phyloP scores from a whole-genome alignment of 1,140 invertebrate species.

The Adoxophyes honmai region DNA sequence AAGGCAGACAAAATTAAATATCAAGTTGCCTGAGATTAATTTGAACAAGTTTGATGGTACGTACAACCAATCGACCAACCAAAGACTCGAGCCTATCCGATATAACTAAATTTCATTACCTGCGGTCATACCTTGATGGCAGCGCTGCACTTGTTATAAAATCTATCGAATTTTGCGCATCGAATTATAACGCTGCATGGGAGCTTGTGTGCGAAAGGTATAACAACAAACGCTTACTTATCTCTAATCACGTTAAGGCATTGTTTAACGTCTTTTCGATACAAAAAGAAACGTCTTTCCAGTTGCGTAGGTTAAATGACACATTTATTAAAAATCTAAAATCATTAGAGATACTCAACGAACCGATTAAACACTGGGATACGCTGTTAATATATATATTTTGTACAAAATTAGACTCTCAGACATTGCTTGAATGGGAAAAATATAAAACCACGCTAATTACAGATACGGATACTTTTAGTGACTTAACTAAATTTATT shows the following conservation, averaged over 20 bases:
- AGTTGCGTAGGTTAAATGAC: constrained; percentile 30
- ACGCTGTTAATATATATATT: constrained; percentile 24
- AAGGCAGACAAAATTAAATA: not conserved
- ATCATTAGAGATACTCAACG: constrained; percentile 26
- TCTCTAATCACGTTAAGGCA: constrained; percentile 34
- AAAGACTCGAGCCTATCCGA: not conserved
- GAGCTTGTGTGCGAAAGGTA: constrained; percentile 31
- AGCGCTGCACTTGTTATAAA: constrained; percentile 16
- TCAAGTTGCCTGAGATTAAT: not conserved
- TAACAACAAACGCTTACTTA: constrained; percentile 36
- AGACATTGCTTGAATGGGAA: constrained; percentile 28
- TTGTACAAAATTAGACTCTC: constrained; percentile 23
- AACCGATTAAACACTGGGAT: constrained; percentile 25
- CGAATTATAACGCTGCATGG: constrained; percentile 20
- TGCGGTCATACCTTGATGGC: constrained; percentile 8
- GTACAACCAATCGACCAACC: not conserved
- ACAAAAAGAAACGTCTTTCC: constrained; percentile 25
- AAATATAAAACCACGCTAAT: constrained; percentile 19
- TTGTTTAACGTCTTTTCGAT: constrained; percentile 29
- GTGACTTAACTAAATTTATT: constrained; percentile 18
- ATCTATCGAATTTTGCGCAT: constrained; percentile 17
- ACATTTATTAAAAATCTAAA: constrained; percentile 29
- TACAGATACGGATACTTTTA: constrained; percentile 17
- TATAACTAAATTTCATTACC: constrained; percentile 19
- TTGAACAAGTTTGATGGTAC: not conserved